Percentiles rank a stretch among this genome's conserved stretches.
phyloP scores from a whole-genome alignment of 2,888 invertebrate genomes.

The Stegana nigrithorax region DNA sequence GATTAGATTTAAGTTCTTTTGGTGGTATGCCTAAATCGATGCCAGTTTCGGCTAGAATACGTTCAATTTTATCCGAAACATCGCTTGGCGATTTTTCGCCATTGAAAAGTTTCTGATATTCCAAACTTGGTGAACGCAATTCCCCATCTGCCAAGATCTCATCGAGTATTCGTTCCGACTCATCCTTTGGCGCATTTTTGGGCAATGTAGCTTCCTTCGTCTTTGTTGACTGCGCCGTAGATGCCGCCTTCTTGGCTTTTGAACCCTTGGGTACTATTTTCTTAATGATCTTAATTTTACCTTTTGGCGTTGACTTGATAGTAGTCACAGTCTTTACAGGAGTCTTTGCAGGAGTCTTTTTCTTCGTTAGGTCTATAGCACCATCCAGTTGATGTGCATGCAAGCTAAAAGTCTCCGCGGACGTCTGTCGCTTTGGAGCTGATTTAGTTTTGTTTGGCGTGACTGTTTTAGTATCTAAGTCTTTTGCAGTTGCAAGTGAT shows the following conservation, averaged over 20 bases:
- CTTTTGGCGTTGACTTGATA: slow-evolving; percentile 47
- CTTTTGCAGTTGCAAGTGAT: slow-evolving; percentile 12
- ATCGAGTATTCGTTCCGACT: slow-evolving; percentile 63
- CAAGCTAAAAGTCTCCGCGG: slow-evolving; percentile 54
- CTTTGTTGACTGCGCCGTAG: slow-evolving; percentile 19
- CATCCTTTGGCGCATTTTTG: slow-evolving; percentile 42
- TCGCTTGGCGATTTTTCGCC: slow-evolving; percentile 68
- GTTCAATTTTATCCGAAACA: slow-evolving; percentile 66
- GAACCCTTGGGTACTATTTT: slow-evolving; percentile 64
- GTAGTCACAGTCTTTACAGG: slow-evolving; percentile 42
- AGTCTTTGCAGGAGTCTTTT: too few relatives aligned
- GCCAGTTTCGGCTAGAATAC: slow-evolving; percentile 62
- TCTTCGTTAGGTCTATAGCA: slow-evolving; percentile 61
- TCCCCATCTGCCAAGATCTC: slow-evolving; percentile 60
- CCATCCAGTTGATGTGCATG: slow-evolving; percentile 68
- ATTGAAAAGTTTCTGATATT: slow-evolving; percentile 65
- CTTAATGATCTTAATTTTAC: slow-evolving; percentile 59
- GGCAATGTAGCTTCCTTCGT: background rate
- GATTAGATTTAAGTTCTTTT: slow-evolving; percentile 27
- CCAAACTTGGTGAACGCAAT: slow-evolving; percentile 63
- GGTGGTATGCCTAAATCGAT: slow-evolving; percentile 54
- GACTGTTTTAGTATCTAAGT: slow-evolving; percentile 1
- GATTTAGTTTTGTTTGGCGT: slow-evolving; percentile 37
- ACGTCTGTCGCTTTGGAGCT: slow-evolving; percentile 47
- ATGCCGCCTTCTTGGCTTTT: slow-evolving; percentile 48